These are phyloP conservation scores for Acrobasis repandana DNA, from an alignment of 2,888 invertebrate species.

Conservation along the genomic window DNA sequence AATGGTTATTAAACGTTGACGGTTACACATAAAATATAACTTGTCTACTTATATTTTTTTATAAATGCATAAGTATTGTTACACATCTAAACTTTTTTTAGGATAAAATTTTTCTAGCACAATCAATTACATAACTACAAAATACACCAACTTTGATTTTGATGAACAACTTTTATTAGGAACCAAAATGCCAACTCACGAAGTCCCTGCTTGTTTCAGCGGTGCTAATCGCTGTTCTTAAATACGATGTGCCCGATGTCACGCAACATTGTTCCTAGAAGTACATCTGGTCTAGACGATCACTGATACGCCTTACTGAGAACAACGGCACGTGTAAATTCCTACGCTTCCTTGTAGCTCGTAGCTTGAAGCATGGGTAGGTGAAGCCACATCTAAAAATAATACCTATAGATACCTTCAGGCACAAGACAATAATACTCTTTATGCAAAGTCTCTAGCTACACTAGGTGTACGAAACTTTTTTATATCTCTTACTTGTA, in stretches of 20 bases:
- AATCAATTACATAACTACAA: too few relatives aligned
- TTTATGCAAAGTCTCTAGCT: too few relatives aligned
- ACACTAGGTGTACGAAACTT: too few relatives aligned
- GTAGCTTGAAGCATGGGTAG: constrained; percentile 15
- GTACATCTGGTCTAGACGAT: constrained; percentile 48
- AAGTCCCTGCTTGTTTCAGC: constrained; percentile 11
- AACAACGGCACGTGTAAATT: constrained; percentile 51
- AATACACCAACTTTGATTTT: too few relatives aligned
- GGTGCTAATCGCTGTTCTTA: constrained; percentile 43
- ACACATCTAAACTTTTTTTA: too few relatives aligned
- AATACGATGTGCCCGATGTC: constrained; percentile 44
- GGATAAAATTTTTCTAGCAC: too few relatives aligned
- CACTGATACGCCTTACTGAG: constrained; percentile 48
- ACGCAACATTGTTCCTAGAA: constrained; percentile 54
- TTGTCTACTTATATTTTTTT: too few relatives aligned
- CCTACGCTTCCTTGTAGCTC: constrained; percentile 37
- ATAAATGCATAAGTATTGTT: too few relatives aligned
- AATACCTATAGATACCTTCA: too few relatives aligned
- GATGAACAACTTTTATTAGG: neutral
- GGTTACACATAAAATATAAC: neutral
- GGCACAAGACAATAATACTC: too few relatives aligned
- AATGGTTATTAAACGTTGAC: neutral
- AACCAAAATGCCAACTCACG: neutral
- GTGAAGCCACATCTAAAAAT: neutral
- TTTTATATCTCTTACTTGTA: too few relatives aligned